Base-by-base conservation (phyloP, 2,888 invertebrate genomes). In the Eilema caniola region DNA sequence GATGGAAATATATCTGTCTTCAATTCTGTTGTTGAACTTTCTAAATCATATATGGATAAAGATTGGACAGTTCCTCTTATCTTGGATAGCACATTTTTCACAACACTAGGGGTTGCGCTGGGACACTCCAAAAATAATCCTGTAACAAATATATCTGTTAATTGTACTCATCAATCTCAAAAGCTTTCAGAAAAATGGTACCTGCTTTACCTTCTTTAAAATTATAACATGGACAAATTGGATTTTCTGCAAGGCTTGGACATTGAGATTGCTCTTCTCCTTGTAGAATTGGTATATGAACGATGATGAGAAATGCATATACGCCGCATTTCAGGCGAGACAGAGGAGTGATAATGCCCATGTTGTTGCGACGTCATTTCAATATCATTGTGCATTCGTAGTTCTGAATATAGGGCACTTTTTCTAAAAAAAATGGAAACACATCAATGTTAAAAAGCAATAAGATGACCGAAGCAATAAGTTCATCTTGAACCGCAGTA, bases 141-240 rank as follows among this genome's bases (percentile, higher is more conserved):
- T 96, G 94, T 77, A 93, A 95, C 74, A 82, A 77, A 83, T 73
- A 62, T 66, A 67, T 56, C 64, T 64, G 56, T 78, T 76, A 66
- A 66, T 68, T 62, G 62, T 31, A 62, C 37, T 20, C 23, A 66
- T 64, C 60, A 59, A 63, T 74, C 10, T n/a, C 23, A 41, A 61
- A 28, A 10, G 20, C 14, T 33, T 57, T 57, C 23, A 16, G 0
- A 60, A 69, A 16, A 53, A 14, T 20, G 11, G n/a, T 23, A 1
- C 53, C 12, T 57, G 20, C 76, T 80, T 88, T 92, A 96, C 96
- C 98, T 95, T 98, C 98, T 93, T 98, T 98, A 92, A 98, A 98
- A 91, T 98, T 98, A 96, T 98, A 98, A 93, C 98, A 99, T 10
- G 98, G 98, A 91, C 98, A 99, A 81, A 97, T 97, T 60, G 97